phyloP scores from a whole-genome alignment of 2,797 vertebrate genomes.

The Mus caroli region DNA sequence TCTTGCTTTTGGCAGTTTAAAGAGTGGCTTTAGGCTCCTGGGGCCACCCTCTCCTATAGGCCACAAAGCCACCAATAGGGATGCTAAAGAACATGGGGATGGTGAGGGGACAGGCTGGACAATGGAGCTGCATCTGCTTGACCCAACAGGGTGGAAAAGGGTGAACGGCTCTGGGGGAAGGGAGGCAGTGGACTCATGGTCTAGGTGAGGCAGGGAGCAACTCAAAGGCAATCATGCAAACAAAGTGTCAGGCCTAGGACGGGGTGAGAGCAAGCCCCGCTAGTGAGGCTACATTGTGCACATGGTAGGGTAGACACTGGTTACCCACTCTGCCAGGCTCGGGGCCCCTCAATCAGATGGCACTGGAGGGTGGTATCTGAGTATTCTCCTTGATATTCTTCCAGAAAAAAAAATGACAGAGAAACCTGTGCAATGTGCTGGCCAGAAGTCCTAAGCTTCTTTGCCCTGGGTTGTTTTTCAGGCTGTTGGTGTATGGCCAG shows the following conservation, averaged over 20 bases:
- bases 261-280: not conserved
- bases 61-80: not conserved
- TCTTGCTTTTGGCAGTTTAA: not conserved
- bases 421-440: no score
- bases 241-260: accelerated
- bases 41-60: not conserved
- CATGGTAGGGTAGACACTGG: accelerated
- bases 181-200: accelerated
- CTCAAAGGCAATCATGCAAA: accelerated
- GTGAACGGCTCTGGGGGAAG: accelerated
- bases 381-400: not conserved
- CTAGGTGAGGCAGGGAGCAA: not conserved
- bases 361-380: not conserved
- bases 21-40: not conserved
- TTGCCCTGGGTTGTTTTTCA: not conserved
- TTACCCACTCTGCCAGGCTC: not conserved
- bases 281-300: accelerated
- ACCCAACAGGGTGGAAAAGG: not conserved
- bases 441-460: no score
- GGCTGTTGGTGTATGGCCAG: not conserved
- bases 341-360: not conserved
- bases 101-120: not conserved
- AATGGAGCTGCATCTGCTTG: not conserved
- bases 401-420: not conserved
- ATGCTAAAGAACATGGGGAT: not conserved